Evolutionary conservation across 2,888 invertebrate genomes (phyloP).

Genomic region (Osedax fenrisi): DNA sequence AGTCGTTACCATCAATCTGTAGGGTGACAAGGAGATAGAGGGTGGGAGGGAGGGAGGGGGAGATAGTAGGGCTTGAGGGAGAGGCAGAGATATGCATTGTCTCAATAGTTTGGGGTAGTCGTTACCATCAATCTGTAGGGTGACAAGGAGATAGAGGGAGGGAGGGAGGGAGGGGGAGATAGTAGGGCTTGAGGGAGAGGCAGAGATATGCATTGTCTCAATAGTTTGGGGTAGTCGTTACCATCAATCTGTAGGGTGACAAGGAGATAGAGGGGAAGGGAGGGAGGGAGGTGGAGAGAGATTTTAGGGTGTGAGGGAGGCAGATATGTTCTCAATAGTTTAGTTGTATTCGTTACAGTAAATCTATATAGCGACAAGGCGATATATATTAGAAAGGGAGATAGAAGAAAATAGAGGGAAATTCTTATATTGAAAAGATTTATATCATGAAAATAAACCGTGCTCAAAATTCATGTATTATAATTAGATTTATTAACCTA

Average conservation of each 20-base stretch:
- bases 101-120: constrained; percentile 81
- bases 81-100: constrained; percentile 81
- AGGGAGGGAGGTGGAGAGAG: background rate
- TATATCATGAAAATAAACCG: too few relatives aligned
- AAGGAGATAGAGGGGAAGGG: too few relatives aligned
- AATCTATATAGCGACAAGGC: constrained; percentile 52
- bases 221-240: constrained; percentile 75
- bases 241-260: constrained; percentile 62
- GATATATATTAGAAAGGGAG: too few relatives aligned
- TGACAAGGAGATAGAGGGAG: too few relatives aligned
- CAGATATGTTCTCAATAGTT: constrained; percentile 75
- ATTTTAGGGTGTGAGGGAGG: too few relatives aligned
- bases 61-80: too few relatives aligned
- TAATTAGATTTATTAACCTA: too few relatives aligned
- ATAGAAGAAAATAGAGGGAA: constrained; percentile 53
- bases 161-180: background rate
- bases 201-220: constrained; percentile 82
- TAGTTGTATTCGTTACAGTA: constrained; percentile 85
- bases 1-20: constrained; percentile 62
- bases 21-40: too few relatives aligned
- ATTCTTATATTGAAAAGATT: constrained; percentile 81
- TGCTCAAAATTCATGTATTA: too few relatives aligned
- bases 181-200: too few relatives aligned
- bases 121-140: constrained; percentile 63
- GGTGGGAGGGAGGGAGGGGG: background rate